phyloP scores from a whole-genome alignment of 2,113 vertebrate species.

The Neofelis nebulosa region DNA sequence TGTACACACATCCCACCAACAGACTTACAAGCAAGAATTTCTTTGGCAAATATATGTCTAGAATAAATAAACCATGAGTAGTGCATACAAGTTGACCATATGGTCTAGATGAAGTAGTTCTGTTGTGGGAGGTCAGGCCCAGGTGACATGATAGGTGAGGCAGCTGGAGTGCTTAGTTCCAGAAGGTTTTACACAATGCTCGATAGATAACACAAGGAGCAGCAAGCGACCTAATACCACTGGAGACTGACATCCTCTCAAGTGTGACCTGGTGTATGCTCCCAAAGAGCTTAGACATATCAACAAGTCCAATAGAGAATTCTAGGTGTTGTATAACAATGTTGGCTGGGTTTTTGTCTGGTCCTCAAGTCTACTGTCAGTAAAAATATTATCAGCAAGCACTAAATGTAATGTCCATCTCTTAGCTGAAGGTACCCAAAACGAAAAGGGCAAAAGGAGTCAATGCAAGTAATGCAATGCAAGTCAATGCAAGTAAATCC shows the following conservation, averaged over 20 bases:
- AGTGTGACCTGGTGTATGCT: accelerated
- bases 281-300: neutral
- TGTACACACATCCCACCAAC: neutral
- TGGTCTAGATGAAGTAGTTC: neutral
- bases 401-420: neutral
- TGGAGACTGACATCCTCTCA: neutral
- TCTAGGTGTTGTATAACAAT: neutral
- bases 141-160: neutral
- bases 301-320: neutral
- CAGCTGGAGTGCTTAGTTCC: neutral
- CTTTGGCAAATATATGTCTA: neutral
- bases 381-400: neutral
- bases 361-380: neutral
- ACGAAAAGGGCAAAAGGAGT: neutral
- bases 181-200: neutral
- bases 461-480: no score
- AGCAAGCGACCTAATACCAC: neutral
- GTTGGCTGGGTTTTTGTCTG: neutral
- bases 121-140: neutral
- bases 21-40: neutral
- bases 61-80: neutral
- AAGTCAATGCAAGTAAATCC: neutral
- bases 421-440: neutral
- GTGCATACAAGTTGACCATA: neutral
- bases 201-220: neutral